Evolutionary conservation across 2,113 vertebrate species (phyloP), one percentile per base, ranked within the genome.

Genomic region (Onychostruthus taczanowskii): DNA sequence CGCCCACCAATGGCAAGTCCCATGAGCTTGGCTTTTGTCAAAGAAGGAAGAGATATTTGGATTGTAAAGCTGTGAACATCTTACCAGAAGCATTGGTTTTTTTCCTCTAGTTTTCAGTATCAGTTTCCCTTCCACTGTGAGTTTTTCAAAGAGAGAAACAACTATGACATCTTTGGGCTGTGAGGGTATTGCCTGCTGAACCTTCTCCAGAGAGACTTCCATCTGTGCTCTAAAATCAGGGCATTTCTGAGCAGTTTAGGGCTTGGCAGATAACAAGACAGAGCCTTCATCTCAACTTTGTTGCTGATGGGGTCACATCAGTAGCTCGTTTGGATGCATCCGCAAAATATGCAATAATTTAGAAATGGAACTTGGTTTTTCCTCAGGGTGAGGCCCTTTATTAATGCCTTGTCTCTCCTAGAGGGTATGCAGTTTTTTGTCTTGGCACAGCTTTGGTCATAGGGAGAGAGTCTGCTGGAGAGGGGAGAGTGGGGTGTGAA

Each of bases 11-110:
- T 55, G 37, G 46, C 47, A 75, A 93, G 47, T 80, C 58, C 61
- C 53, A 90, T 43, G 53, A 74, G 46, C 35, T 85, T 82, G 56
- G 28, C 2, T 0, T 79, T 66, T 77, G 43, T 91, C 84, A 77
- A 84, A 93, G 37, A 83, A 75, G 41, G 16, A 58, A 56, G 61
- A 84, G 59, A 16, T 55, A 46, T 58, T 90, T 92, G 78, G 43
- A 77, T 43, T 80, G 55, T 52, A 83, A 94, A 91, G 33, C 23
- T 91, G 90, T 73, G 76, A 59, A 87, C 63, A 64, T 82, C 49
- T 79, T 93, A 53, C 39, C 85, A 92, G 63, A 95, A 95, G 13
- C 35, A 26, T 20, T 50, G 5, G 2, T 22, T 46, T 53, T 55
- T 76, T 62, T 41, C 27, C 35, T 68, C 12, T 52, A 14, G 50